Evolutionary conservation across 2,888 invertebrate species (phyloP), one percentile per base, ranked within the genome.

Genomic region (Cheilosia soror): DNA sequence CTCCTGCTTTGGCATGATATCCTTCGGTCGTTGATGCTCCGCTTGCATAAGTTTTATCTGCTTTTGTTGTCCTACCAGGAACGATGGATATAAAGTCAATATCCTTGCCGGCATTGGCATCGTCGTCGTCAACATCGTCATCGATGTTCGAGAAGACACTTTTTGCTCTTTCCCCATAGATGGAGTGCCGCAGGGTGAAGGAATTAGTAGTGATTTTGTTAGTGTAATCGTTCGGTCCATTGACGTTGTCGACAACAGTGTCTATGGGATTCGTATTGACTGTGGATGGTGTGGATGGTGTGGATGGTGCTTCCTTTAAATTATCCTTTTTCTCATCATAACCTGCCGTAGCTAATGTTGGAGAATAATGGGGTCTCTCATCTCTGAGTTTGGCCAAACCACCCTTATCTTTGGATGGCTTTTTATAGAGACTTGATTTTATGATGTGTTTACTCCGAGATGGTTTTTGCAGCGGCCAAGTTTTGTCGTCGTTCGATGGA

Each of bases 41-140:
- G 37, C 69, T 79, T 84, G 79, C 84, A 84, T 75, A 80, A 80
- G 79, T 71, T 60, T 80, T 53, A 75, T 84, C 75, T 63, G 75
- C 75, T 71, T 71, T 75, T 79, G 75, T 75, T 84, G 69, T 79
- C 55, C 60, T 47, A 65, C 69, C 63, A 75, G 47, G 20, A 20
- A 47, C 47, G 47, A 79, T 47, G 73, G 83, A 84, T 79, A 79
- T 79, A 75, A 71, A 84, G 84, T 84, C 84, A 75, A 84, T 84
- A 84, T 80, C 79, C 80, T 80, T 84, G 71, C 80, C 84, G 69
- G 75, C 58, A 44, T 42, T 31, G 53, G 37, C 58, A 31, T 55
- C 71, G 51, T 62, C 55, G 13, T 58, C 49, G 29, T 33, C 63
- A 42, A 44, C 47, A 27, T 80, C 57, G 62, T 42, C 69, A 69